A percentile compares a stretch with the other conserved stretches of the same genome.
phyloP scores from a whole-genome alignment of 2,113 vertebrate genomes.

The Nettapus auritus region DNA sequence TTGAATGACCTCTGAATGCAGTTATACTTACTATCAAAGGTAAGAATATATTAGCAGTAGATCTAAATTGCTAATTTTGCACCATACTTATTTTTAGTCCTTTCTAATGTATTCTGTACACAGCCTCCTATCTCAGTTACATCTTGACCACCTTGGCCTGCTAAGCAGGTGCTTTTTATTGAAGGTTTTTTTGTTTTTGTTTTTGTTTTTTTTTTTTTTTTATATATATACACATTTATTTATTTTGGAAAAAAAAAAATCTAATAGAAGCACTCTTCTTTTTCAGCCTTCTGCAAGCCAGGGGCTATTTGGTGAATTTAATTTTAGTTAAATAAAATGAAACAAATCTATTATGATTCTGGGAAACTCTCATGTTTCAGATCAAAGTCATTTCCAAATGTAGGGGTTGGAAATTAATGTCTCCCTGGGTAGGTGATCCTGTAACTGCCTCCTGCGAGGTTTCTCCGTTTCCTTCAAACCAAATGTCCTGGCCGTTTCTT shows the following conservation, averaged over 20 bases:
- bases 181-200: slow-evolving; percentile 21
- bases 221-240: background rate
- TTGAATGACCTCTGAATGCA: background rate
- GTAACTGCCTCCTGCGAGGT: background rate
- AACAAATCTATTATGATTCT: slow-evolving; percentile 23
- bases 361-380: slow-evolving; percentile 10
- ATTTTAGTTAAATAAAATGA: slow-evolving; percentile 36
- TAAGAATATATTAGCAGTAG: background rate
- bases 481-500: background rate
- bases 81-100: background rate
- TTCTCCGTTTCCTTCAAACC: background rate
- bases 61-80: background rate
- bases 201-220: slow-evolving; percentile 8
- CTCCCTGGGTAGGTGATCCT: background rate
- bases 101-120: background rate
- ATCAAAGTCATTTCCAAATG: background rate
- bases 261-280: background rate
- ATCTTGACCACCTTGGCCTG: background rate
- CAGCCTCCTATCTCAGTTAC: background rate
- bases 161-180: slow-evolving; percentile 12
- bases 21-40: background rate
- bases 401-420: background rate
- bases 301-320: slow-evolving; percentile 44
- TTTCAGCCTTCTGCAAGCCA: background rate
- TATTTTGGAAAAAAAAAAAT: background rate